Percentiles rank a stretch among this genome's conserved stretches.
phyloP scores from a whole-genome alignment of 2,888 invertebrate genomes.

The Gortyna flavago region DNA sequence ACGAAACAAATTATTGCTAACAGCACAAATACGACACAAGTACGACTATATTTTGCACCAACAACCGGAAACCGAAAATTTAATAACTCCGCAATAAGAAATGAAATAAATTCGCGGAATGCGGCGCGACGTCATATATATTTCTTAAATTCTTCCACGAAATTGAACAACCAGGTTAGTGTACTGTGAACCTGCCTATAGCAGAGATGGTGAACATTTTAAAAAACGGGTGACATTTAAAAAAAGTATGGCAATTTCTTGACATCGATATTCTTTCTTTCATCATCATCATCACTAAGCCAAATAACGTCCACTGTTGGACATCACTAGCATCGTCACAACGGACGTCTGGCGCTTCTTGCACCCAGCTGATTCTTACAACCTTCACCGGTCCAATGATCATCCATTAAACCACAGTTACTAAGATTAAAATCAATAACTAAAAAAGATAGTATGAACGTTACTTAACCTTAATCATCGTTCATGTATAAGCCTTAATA shows the following conservation, averaged over 20 bases:
- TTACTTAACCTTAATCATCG: no score
- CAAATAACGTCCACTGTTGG: no score
- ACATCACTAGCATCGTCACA: not conserved
- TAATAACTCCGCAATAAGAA: constrained; percentile 53
- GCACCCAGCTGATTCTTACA: not conserved
- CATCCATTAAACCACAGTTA: not conserved
- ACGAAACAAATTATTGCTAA: constrained; percentile 47
- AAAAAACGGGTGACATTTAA: not conserved
- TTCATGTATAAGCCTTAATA: no score
- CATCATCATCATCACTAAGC: not conserved
- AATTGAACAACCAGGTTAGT: constrained; percentile 64
- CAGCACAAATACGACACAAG: constrained; percentile 38
- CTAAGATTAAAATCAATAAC: not conserved
- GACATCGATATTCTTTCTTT: not conserved
- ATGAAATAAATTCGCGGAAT: constrained; percentile 54
- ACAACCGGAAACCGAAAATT: constrained; percentile 33
- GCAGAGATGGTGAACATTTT: constrained; percentile 19
- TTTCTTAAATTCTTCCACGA: constrained; percentile 63
- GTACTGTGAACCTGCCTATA: constrained; percentile 37
- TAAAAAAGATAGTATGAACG: no score
- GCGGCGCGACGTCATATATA: constrained; percentile 57
- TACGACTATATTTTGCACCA: constrained; percentile 38
- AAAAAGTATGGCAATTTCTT: not conserved
- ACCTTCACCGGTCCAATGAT: not conserved
- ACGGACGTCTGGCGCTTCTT: not conserved